phyloP scores from a whole-genome alignment of 2,797 vertebrate species.

The Tapera naevia region DNA sequence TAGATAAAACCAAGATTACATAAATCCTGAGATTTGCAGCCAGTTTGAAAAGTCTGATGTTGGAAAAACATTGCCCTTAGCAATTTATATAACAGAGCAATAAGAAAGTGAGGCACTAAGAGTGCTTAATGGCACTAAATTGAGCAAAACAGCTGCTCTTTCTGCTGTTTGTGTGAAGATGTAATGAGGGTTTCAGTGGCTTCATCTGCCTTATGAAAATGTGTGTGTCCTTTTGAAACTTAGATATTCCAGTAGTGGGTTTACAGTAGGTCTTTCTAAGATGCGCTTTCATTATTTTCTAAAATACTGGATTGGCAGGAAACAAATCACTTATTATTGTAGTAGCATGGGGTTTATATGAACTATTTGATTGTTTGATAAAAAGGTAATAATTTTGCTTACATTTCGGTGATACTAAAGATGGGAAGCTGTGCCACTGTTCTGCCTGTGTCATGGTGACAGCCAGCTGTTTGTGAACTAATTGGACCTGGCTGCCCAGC shows the following conservation, averaged over 20 bases:
- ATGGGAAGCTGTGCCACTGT: background rate
- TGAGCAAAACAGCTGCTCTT: background rate
- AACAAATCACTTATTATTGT: background rate
- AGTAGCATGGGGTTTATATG: background rate
- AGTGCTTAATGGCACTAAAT: background rate
- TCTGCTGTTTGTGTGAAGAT: background rate
- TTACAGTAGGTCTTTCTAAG: background rate
- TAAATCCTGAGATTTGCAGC: background rate
- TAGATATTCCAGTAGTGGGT: background rate
- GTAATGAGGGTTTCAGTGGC: background rate
- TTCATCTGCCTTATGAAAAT: background rate
- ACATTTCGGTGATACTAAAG: background rate
- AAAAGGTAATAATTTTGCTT: background rate
- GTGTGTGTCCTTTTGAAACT: background rate
- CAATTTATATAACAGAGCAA: background rate
- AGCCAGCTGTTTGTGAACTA: background rate
- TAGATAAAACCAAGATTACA: background rate
- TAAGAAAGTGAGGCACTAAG: background rate
- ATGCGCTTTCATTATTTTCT: background rate
- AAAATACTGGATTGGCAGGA: background rate
- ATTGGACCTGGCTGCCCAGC: background rate
- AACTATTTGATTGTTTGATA: background rate
- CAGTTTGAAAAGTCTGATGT: rapidly evolving
- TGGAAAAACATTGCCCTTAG: background rate
- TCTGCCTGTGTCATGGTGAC: rapidly evolving